Base-by-base conservation (phyloP, 2,888 invertebrate species). In the Aleiodes leptofemur region DNA sequence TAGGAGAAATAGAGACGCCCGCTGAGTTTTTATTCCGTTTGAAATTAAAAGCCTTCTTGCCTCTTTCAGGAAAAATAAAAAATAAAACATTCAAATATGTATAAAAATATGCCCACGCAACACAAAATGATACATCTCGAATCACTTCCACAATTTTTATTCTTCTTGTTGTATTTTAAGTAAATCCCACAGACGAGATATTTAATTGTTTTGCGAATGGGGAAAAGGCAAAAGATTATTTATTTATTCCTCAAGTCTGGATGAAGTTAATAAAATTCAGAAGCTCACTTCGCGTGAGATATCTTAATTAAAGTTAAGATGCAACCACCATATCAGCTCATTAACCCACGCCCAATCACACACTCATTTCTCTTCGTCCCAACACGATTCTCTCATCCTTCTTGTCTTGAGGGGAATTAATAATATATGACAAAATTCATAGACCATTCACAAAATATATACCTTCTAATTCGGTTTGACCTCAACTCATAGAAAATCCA, bases 41-140 rank as follows among this genome's bases (percentile, higher is more conserved):
- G 2, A 64, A 64, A 64, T 64, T 64, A 64, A 64, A 64, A 64
- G 64, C 48, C 48, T 64, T 64, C 34, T 34, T 31, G 55, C 51
- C 43, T 34, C 4, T 50, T 50, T 61, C 16, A 48, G 71, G 16
- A 74, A 69, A 68, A 55, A 68, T n/a, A 74, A 69, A 68, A 55
- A 68, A 55, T 59, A 48, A 69, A 43, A 50, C 13, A 70, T 31
- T 23, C 53, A 50, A 66, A 48, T 68, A 73, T 72, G 50, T 71
- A 53, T 71, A 53, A 73, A 69, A 68, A 56, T 48, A 23, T 64
- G 29, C 48, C 59, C 59, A 59, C 59, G 59, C 59, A 59, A 31
- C n/a, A 31, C n/a, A 11, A n/a, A 23, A 48, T 11, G 48, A 48
- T 43, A 38, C 61, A 61, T 61, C 61, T 61, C 43, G 38, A 38